phyloP scores from a whole-genome alignment of 2,113 vertebrate genomes.

The Otocyon megalotis region DNA sequence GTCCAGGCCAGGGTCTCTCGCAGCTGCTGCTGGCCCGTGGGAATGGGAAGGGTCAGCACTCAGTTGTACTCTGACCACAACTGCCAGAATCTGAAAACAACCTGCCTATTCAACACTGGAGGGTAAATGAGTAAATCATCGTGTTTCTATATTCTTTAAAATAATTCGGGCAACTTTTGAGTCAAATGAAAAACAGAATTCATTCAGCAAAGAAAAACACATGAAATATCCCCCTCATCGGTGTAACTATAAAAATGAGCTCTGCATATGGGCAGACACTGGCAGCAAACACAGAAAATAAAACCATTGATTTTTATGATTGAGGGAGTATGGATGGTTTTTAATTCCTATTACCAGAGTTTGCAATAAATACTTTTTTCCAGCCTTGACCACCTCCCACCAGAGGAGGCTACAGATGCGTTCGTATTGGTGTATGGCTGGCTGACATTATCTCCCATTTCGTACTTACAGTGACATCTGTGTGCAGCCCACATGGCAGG shows the following conservation, averaged over 20 bases:
- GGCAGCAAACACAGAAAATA: constrained; percentile 36
- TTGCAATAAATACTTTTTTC: constrained; percentile 38
- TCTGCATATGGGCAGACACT: constrained; percentile 1
- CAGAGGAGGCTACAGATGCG: neutral
- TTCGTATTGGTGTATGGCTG: neutral
- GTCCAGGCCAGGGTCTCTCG: neutral
- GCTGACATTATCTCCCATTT: neutral
- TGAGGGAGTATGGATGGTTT: neutral
- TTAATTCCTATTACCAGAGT: constrained; percentile 42
- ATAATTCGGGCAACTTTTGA: constrained; percentile 24
- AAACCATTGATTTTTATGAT: constrained; percentile 36
- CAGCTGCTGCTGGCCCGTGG: accelerated
- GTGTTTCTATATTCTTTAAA: neutral
- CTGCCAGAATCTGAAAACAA: neutral
- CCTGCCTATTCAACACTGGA: neutral
- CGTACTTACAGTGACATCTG: constrained; percentile 16
- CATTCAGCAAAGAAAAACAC: constrained; percentile 17
- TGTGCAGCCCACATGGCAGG: neutral
- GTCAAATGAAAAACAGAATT: neutral
- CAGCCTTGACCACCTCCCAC: constrained; percentile 56
- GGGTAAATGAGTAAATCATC: neutral
- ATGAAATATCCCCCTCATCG: neutral
- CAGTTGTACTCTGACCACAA: neutral
- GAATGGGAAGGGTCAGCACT: neutral
- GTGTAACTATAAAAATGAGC: neutral